phyloP scores from a whole-genome alignment of 2,797 vertebrate species.

The Ctenochaetus hawaiiensis region DNA sequence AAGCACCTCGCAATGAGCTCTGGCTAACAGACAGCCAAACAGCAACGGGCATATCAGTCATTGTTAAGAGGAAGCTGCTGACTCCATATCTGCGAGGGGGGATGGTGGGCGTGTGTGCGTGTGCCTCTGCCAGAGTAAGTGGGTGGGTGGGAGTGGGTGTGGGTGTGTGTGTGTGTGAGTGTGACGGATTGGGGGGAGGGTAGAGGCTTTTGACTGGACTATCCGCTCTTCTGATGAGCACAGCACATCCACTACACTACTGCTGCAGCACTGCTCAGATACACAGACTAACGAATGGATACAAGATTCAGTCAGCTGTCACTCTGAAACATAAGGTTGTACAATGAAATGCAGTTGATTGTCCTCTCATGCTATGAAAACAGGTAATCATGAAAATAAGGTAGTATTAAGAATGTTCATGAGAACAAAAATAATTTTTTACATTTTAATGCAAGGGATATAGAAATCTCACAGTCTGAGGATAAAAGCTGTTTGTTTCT shows the following conservation, averaged over 20 bases:
- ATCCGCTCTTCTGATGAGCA: conserved; percentile 64
- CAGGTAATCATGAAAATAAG: too few relatives aligned
- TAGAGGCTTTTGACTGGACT: conserved; percentile 70
- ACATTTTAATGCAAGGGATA: too few relatives aligned
- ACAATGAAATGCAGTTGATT: too few relatives aligned
- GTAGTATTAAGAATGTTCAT: too few relatives aligned
- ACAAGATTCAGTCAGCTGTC: neutral
- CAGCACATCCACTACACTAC: conserved; percentile 50
- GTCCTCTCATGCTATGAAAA: too few relatives aligned
- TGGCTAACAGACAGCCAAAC: conserved; percentile 49
- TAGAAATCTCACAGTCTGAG: too few relatives aligned
- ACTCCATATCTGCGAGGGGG: conserved; percentile 78
- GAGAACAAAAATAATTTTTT: too few relatives aligned
- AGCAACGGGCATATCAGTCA: conserved; percentile 71
- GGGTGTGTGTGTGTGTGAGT: conserved; percentile 50
- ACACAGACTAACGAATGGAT: neutral
- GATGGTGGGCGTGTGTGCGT: conserved; percentile 23
- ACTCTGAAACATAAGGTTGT: too few relatives aligned
- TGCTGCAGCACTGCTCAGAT: conserved; percentile 23
- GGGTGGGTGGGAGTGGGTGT: conserved; percentile 41
- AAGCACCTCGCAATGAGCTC: conserved; percentile 37
- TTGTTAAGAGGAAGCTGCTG: conserved; percentile 82
- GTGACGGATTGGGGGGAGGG: conserved; percentile 66
- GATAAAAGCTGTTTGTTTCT: too few relatives aligned
- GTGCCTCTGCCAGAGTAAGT: conserved; percentile 22